A percentile compares a stretch with the other conserved stretches of the same genome.
Evolutionary conservation across 2,888 invertebrate genomes (phyloP).

Genomic region (Hymenopus coronatus): DNA sequence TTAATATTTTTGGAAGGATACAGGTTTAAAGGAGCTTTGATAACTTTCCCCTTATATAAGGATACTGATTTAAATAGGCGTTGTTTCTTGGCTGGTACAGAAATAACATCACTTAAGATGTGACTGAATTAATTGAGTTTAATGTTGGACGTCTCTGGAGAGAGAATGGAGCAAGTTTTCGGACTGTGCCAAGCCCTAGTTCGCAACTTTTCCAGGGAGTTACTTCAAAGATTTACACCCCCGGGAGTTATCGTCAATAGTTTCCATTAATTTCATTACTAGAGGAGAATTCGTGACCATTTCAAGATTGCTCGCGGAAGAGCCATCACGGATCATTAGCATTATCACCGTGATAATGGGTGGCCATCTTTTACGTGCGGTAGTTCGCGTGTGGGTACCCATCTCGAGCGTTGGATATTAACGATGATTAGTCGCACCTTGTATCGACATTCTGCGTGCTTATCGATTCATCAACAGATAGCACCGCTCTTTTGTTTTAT

Average conservation of each 20-base stretch:
- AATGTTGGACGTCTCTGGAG: not conserved
- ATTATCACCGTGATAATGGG: not conserved
- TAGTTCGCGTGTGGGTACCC: not conserved
- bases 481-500: not conserved
- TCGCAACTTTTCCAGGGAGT: not conserved
- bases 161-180: not conserved
- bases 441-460: slow-evolving; percentile 2
- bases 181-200: not conserved
- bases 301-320: not conserved
- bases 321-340: not conserved
- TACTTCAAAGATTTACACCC: not conserved
- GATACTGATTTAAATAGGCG: no score
- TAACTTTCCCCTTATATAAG: no score
- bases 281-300: not conserved
- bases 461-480: slow-evolving; percentile 2
- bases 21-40: no score
- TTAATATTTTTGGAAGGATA: no score
- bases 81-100: not conserved
- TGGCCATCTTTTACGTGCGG: not conserved
- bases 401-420: not conserved
- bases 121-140: not conserved
- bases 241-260: not conserved
- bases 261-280: not conserved
- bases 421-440: not conserved
- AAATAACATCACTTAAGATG: not conserved